Conservation (phyloP, 2,888 invertebrate genomes). For the Aphodius sticticus region DNA sequence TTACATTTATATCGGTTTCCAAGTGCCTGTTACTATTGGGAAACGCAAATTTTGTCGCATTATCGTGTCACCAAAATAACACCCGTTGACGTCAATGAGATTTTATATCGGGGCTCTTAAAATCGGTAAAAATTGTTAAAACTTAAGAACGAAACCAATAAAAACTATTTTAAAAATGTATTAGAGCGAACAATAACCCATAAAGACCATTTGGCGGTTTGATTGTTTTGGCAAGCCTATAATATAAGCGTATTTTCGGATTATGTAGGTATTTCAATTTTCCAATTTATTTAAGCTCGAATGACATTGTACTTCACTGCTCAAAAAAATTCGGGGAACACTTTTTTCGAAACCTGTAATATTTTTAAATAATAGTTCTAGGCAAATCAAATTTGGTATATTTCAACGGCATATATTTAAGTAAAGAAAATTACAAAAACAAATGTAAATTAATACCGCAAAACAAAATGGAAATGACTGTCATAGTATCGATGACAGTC, state of each 20-base stretch:
- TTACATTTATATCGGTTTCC: background rate
- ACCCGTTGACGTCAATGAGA: background rate
- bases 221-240: background rate
- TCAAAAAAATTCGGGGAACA: too few species aligned
- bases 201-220: background rate
- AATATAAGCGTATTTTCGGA: background rate
- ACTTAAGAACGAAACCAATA: background rate
- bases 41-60: background rate
- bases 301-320: too few species aligned
- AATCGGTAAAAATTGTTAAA: background rate
- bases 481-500: too few species aligned
- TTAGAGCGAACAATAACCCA: background rate
- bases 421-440: too few species aligned
- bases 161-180: constrained; percentile 4
- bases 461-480: too few species aligned
- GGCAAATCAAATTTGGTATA: too few species aligned
- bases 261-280: background rate
- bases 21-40: background rate
- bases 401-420: too few species aligned
- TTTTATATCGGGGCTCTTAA: background rate
- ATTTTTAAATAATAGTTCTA: too few species aligned
- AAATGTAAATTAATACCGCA: too few species aligned
- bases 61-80: background rate
- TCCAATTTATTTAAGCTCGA: background rate
- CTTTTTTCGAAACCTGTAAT: too few species aligned